Evolutionary conservation across 2,888 invertebrate species (phyloP), one percentile per base, ranked within the genome.

Genomic region (Tipula confusa): DNA sequence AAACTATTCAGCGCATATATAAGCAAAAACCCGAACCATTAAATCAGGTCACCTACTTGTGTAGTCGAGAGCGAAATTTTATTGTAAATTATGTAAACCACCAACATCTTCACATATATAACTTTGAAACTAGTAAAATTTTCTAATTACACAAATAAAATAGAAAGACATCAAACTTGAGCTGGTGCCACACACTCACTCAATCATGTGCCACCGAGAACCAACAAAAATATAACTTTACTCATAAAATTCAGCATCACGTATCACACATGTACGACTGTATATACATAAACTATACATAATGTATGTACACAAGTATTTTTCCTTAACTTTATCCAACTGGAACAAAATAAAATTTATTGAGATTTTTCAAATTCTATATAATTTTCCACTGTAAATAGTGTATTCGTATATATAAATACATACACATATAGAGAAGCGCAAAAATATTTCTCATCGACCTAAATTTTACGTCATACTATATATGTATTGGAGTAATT

Each of bases 331-430:
- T 6, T 64, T 64, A 64, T 64, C 64, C 64, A 64, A 64, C 64
- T 64, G 64, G 64, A 64, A 64, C 64, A 64, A 64, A 64, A 64
- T 64, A 64, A 64, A 64, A 64, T 64, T 64, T 64, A 64, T 64
- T 64, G 64, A 64, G 64, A 64, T 64, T 64, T 64, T 24, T 64
- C 24, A 24, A 18, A 64, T 64, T 64, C 9, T 64, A 64, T 18
- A 48, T 38, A n/a, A 9, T 4, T 15, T 64, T 1, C 24, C 24
- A 64, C 64, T 64, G n/a, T 43, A 43, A n/a, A n/a, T n/a, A n/a
- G n/a, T 5, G 43, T 43, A 43, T 38, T 33, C 1, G 38, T 38
- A 38, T 3, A 13, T 38, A 38, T 38, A 13, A 1, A 13, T 31
- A 31, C 13, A 38, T 38, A 2, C 13, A 13, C 38, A 38, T 13